phyloP scores from a whole-genome alignment of 2,113 vertebrate genomes.

The Rhynchomys soricoides region DNA sequence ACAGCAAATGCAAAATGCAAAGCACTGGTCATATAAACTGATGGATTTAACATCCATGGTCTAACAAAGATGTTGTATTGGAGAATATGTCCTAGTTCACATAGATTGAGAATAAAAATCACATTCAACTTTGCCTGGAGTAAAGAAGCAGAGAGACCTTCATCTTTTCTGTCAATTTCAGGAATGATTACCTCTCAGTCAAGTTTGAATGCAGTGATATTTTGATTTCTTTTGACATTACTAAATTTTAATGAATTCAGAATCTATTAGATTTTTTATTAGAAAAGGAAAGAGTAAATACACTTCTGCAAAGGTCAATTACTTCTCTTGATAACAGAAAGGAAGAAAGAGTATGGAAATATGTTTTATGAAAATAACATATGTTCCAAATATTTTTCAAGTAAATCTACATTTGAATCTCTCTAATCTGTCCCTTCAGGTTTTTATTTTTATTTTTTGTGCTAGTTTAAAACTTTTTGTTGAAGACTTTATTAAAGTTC shows the following conservation, averaged over 20 bases:
- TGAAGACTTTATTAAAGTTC: not conserved
- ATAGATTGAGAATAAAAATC: conserved; percentile 60
- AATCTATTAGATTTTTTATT: not conserved
- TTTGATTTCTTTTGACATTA: conserved; percentile 60
- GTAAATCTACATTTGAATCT: not conserved
- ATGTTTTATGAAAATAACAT: conserved; percentile 24
- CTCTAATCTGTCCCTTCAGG: not conserved
- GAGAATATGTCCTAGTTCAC: conserved; percentile 57
- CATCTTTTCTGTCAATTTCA: conserved; percentile 67
- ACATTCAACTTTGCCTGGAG: conserved; percentile 71
- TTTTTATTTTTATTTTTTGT: not conserved
- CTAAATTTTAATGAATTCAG: conserved; percentile 18
- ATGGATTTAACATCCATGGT: conserved; percentile 53
- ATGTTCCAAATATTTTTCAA: not conserved
- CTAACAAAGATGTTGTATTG: conserved; percentile 12
- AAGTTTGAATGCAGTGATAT: conserved; percentile 56
- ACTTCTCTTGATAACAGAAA: not conserved
- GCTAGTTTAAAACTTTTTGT: not conserved
- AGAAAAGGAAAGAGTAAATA: not conserved
- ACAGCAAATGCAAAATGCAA: conserved; percentile 8
- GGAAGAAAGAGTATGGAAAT: not conserved
- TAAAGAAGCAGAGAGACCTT: conserved; percentile 71
- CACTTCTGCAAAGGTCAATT: not conserved
- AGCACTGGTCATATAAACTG: conserved; percentile 62
- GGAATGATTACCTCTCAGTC: conserved; percentile 69